These are phyloP conservation scores for Eupeodes latifasciatus DNA, from an alignment of 2,888 invertebrate species.

Conservation along the genomic window DNA sequence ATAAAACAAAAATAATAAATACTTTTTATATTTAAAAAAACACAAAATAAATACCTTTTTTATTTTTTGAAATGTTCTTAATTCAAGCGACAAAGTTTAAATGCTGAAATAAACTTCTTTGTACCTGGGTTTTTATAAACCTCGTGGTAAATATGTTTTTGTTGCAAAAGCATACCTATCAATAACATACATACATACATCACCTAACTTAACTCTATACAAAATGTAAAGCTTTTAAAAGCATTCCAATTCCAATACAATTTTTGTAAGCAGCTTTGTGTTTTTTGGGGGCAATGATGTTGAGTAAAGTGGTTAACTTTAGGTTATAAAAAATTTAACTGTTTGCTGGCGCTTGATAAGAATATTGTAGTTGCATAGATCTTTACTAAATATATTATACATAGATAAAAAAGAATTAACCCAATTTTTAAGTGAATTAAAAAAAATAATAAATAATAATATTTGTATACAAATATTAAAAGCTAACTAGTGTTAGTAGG, in stretches of 20 bases:
- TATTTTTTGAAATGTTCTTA: slow-evolving; percentile 43
- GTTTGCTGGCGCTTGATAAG: slow-evolving; percentile 9
- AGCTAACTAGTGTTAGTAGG: too few species aligned
- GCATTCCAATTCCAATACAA: neutral
- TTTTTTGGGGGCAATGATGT: neutral
- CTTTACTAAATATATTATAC: neutral
- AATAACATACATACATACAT: too few species aligned
- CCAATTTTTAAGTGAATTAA: slow-evolving; percentile 9
- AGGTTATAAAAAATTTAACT: neutral
- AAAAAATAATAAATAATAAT: neutral
- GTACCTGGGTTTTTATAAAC: slow-evolving; percentile 64
- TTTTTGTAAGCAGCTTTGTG: slow-evolving; percentile 36
- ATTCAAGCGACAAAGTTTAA: slow-evolving; percentile 55
- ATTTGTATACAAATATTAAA: too few species aligned
- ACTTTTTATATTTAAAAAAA: neutral
- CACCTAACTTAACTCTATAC: neutral
- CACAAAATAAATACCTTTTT: slow-evolving; percentile 49
- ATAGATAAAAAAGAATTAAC: slow-evolving; percentile 47
- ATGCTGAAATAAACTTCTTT: slow-evolving; percentile 43
- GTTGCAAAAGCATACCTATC: slow-evolving; percentile 30
- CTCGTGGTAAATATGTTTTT: slow-evolving; percentile 27
- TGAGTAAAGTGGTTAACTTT: neutral
- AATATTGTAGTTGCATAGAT: slow-evolving; percentile 9
- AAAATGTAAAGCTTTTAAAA: slow-evolving; percentile 43
- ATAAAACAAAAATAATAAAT: too few species aligned